phyloP scores from a whole-genome alignment of 2,888 invertebrate genomes.

The Elegia similella region DNA sequence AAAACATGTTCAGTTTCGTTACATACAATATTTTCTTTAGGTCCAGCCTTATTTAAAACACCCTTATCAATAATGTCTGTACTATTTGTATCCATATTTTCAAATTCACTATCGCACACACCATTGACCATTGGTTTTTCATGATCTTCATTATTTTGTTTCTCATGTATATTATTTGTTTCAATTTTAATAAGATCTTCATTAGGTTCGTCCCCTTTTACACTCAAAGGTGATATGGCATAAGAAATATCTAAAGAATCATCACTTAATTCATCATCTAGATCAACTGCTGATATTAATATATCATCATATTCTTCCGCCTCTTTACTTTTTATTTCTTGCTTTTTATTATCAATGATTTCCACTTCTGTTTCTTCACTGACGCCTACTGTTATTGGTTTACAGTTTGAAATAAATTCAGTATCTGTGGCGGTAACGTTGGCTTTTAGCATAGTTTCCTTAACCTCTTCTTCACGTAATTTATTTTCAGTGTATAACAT shows the following conservation, averaged over 20 bases:
- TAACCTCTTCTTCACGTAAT: background rate
- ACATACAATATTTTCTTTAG: background rate
- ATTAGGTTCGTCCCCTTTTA: background rate
- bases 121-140: background rate
- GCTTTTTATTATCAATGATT: background rate
- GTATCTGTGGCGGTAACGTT: background rate
- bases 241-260: slow-evolving; percentile 20
- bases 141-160: background rate
- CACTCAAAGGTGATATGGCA: slow-evolving; percentile 7
- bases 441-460: background rate
- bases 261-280: slow-evolving; percentile 4
- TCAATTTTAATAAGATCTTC: slow-evolving; percentile 2
- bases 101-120: background rate
- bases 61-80: background rate
- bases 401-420: background rate
- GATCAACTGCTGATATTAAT: slow-evolving; percentile 3
- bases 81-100: background rate
- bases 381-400: background rate
- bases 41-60: background rate
- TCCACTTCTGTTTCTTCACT: slow-evolving; percentile 2
- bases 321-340: background rate
- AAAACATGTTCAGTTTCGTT: background rate
- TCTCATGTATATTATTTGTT: background rate
- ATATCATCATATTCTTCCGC: background rate
- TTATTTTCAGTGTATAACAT: background rate